phyloP scores from a whole-genome alignment of 2,797 vertebrate genomes.

The Phylloscopus collybita region DNA sequence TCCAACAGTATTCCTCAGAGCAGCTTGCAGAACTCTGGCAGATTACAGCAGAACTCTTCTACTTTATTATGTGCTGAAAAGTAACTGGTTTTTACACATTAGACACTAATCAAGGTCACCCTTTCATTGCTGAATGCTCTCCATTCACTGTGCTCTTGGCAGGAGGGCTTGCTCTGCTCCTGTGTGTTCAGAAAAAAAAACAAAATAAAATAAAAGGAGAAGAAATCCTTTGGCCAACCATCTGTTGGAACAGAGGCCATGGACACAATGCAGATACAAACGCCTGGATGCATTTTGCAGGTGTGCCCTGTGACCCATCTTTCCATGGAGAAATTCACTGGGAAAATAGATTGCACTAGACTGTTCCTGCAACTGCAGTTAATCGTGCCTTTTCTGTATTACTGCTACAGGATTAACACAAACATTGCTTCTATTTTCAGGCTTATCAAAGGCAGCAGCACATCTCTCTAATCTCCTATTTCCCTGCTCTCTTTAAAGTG shows the following conservation, averaged over 20 bases:
- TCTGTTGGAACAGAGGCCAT: slow-evolving; percentile 47
- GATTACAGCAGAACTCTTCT: neutral
- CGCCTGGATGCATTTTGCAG: slow-evolving; percentile 26
- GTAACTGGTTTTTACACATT: slow-evolving; percentile 34
- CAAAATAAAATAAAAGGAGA: slow-evolving; percentile 39
- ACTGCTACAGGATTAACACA: slow-evolving; percentile 56
- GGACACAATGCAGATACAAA: slow-evolving; percentile 9
- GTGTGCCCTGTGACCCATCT: slow-evolving; percentile 52
- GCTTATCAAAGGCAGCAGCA: slow-evolving; percentile 65
- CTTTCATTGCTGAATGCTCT: slow-evolving; percentile 30
- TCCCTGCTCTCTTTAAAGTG: slow-evolving; percentile 52
- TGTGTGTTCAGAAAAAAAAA: neutral
- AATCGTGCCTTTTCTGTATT: slow-evolving; percentile 5
- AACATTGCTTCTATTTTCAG: slow-evolving; percentile 45
- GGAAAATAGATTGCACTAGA: slow-evolving; percentile 23
- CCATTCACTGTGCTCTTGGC: neutral
- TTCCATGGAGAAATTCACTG: slow-evolving; percentile 33
- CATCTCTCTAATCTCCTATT: slow-evolving; percentile 62
- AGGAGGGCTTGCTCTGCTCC: slow-evolving; percentile 49
- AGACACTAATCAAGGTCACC: slow-evolving; percentile 56
- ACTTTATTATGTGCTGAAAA: slow-evolving; percentile 43
- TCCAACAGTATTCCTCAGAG: neutral
- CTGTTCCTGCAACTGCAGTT: slow-evolving; percentile 34
- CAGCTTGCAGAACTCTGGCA: neutral
- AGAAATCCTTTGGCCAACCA: slow-evolving; percentile 49